phyloP scores from a whole-genome alignment of 2,888 invertebrate species.

The Tachina grossa region DNA sequence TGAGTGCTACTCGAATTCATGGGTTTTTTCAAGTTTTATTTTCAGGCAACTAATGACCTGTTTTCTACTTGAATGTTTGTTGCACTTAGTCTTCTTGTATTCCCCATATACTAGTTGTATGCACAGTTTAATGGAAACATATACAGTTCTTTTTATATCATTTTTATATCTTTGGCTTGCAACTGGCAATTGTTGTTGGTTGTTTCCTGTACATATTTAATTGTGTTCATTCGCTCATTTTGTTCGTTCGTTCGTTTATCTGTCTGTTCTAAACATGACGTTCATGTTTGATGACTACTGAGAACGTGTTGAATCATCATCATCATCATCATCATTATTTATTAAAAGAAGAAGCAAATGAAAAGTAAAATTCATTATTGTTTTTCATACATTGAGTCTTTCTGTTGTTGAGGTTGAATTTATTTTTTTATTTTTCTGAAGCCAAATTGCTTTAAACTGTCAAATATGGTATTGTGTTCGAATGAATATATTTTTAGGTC shows the following conservation, averaged over 20 bases:
- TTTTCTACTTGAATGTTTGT: conserved; percentile 27
- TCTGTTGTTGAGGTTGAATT: conserved; percentile 22
- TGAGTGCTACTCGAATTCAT: conserved; percentile 35
- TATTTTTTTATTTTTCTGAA: conserved; percentile 36
- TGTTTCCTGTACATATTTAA: background rate
- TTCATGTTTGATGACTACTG: conserved; percentile 5
- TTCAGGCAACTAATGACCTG: conserved; percentile 56
- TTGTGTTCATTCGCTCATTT: conserved; percentile 21
- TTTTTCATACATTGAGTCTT: conserved; percentile 42
- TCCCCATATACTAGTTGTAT: conserved; percentile 26
- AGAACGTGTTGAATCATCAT: conserved; percentile 61
- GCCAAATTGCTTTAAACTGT: conserved; percentile 48
- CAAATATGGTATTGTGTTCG: conserved; percentile 48
- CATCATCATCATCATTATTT: conserved; percentile 20
- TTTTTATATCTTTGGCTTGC: background rate
- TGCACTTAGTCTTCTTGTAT: conserved; percentile 34
- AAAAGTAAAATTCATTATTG: conserved; percentile 35
- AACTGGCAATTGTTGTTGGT: background rate
- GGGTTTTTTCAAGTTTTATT: conserved; percentile 29
- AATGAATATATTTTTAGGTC: conserved; percentile 58
- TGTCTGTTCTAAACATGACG: conserved; percentile 25
- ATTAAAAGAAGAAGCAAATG: background rate
- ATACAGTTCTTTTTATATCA: conserved; percentile 49
- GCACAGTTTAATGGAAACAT: conserved; percentile 37
- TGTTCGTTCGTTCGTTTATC: conserved; percentile 24